These are phyloP conservation scores for Drepana arcuata DNA, from an alignment of 1,140 invertebrate species.

Conservation along the genomic window DNA sequence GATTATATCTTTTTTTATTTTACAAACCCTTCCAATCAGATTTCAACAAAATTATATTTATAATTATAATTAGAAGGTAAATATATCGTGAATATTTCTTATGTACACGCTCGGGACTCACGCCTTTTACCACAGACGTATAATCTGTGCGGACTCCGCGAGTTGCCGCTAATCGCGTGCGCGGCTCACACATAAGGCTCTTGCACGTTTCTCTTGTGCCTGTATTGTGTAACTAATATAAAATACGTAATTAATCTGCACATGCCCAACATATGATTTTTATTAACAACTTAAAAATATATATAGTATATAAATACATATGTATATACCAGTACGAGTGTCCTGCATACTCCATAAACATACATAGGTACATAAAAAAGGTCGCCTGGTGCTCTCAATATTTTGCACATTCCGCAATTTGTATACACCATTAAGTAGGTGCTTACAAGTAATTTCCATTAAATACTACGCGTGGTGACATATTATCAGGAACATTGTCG, in stretches of 20 bases:
- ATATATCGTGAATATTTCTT: not conserved
- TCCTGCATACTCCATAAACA: no score
- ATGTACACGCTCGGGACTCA: not conserved
- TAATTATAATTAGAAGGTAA: not conserved
- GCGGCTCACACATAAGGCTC: not conserved
- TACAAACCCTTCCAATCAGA: no score
- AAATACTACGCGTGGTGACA: slow-evolving; percentile 5
- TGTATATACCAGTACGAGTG: no score
- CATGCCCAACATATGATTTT: not conserved
- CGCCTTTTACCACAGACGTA: no score
- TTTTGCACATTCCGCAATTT: not conserved
- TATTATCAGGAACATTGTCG: slow-evolving; percentile 16
- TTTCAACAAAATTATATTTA: no score
- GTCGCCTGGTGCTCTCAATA: not conserved
- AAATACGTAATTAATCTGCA: not conserved
- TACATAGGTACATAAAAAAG: no score
- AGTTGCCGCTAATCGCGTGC: not conserved
- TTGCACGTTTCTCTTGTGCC: not conserved
- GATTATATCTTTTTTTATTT: not conserved
- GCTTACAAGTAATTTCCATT: not conserved
- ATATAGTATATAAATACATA: not conserved
- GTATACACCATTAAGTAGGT: not conserved
- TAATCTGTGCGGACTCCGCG: not conserved
- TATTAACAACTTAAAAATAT: not conserved
- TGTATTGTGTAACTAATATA: not conserved